A percentile compares a stretch with the other conserved stretches of the same genome.
Conservation (phyloP, 2,888 invertebrate species). For the Habroteleia sp. region DNA sequence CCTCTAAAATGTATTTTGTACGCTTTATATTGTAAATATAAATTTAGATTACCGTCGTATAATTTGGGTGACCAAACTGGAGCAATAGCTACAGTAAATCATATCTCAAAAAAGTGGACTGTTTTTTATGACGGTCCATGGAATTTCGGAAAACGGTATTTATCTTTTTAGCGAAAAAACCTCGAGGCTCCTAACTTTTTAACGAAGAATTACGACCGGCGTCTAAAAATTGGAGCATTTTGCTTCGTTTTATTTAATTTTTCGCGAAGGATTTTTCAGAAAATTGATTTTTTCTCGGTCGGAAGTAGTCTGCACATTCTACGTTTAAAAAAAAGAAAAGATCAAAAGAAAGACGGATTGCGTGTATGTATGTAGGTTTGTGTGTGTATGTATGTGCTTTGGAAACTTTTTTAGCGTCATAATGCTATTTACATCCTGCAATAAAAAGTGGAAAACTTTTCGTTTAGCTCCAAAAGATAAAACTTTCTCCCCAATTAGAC, state of each 20-base stretch:
- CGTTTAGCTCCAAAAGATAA: constrained; percentile 17
- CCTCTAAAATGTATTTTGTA: neutral
- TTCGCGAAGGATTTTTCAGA: constrained; percentile 19
- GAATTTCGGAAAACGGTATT: constrained; percentile 9
- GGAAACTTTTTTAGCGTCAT: constrained; percentile 9
- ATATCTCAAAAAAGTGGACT: constrained; percentile 32
- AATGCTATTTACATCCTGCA: constrained; percentile 35
- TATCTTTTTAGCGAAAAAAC: constrained; percentile 34
- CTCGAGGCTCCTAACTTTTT: constrained; percentile 39
- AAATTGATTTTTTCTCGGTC: constrained; percentile 19
- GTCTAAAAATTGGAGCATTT: constrained; percentile 13
- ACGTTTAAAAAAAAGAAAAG: too few species aligned
- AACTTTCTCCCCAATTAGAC: constrained; percentile 48
- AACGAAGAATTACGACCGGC: constrained; percentile 49
- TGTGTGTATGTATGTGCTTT: too few species aligned
- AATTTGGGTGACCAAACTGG: constrained; percentile 51
- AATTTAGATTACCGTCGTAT: constrained; percentile 33
- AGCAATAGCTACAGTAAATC: constrained; percentile 36
- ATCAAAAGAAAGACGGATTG: too few species aligned
- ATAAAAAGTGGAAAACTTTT: constrained; percentile 37
- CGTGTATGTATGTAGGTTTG: too few species aligned
- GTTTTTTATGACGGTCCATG: constrained; percentile 35
- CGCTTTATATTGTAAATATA: constrained; percentile 28
- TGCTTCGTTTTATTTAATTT: constrained; percentile 20
- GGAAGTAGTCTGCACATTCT: too few species aligned